These are phyloP conservation scores for Drosophila bunnanda DNA, from an alignment of 2,888 invertebrate species.

Conservation along the genomic window DNA sequence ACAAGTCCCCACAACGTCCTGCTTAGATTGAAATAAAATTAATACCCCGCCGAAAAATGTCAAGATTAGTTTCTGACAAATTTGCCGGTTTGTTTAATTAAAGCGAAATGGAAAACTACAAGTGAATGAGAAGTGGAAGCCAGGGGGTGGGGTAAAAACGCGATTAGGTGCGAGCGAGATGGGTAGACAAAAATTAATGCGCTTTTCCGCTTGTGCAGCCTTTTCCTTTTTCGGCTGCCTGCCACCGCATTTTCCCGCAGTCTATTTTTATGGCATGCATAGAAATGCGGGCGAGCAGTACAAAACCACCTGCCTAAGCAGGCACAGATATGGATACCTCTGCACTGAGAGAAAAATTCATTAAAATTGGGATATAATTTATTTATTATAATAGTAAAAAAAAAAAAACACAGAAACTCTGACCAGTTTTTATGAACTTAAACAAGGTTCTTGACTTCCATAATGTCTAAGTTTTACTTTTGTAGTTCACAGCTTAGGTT, in stretches of 20 bases:
- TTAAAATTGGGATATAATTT: background rate
- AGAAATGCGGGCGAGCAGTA: slow-evolving; percentile 22
- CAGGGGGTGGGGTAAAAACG: too few relatives aligned
- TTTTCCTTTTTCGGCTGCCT: slow-evolving; percentile 19
- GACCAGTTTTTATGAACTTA: too few relatives aligned
- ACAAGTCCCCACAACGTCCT: background rate
- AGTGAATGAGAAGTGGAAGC: background rate
- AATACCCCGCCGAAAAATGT: background rate
- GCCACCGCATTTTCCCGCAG: slow-evolving; percentile 1
- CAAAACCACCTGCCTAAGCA: slow-evolving; percentile 35
- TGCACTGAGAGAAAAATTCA: background rate
- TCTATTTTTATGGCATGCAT: slow-evolving; percentile 25
- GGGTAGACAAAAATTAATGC: slow-evolving; percentile 28
- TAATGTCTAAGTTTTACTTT: too few relatives aligned
- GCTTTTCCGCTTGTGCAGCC: slow-evolving; percentile 40
- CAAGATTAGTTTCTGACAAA: background rate
- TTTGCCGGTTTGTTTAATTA: slow-evolving; percentile 19
- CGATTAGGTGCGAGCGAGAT: slow-evolving; percentile 2
- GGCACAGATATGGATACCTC: slow-evolving; percentile 1
- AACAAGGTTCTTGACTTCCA: too few relatives aligned
- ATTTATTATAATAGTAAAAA: too few relatives aligned
- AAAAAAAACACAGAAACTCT: too few relatives aligned
- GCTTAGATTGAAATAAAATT: background rate
- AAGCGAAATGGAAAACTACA: background rate
- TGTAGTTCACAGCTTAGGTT: too few relatives aligned